Evolutionary conservation across 2,797 vertebrate species (phyloP), one percentile per base, ranked within the genome.

Genomic region (Poeciliopsis turneri): DNA sequence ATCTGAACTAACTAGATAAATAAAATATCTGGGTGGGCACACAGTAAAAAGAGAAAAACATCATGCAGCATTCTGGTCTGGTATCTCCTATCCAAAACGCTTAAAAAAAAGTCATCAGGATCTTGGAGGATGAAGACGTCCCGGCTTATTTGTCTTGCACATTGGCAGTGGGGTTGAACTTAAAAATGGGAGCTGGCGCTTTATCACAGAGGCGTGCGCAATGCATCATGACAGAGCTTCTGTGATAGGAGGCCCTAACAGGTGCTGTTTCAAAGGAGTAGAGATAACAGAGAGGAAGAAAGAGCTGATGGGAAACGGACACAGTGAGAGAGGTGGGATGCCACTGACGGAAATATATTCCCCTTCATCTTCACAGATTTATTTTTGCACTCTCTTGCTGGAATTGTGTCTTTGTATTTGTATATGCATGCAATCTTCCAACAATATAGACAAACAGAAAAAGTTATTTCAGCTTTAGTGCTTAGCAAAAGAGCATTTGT

Each of bases 241-340:
- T 77, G 51, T 84, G 89, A 87, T 78, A 86, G 72, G 85, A 94
- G 82, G 84, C 83, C 81, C 86, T 88, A 94, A 89, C 93, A 95
- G 93, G 93, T 95, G 94, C 86, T 88, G 88, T 95, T 94, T 95
- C 92, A 92, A 93, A 94, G 92, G 86, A 72, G 51, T 30, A 69
- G 91, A 93, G 94, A 95, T 95, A 95, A 95, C 88, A 92, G 89
- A 76, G 73, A 71, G 73, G 83, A 78, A 41, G 83, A 89, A 86
- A 78, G 81, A 85, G 84, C 82, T 72, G 83, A 83, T 76, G 81
- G 76, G 74, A 79, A 83, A 87, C 0, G 51, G 84, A 88, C 82
- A 85, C 33, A 84, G 89, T 18, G 53, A 81, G 79, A 74, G 78
- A 71, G 70, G 9, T 74, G 45, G 30, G 77, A 2, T 47, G 79